Evolutionary conservation across 2,797 vertebrate genomes (phyloP), one percentile per base, ranked within the genome.

Genomic region (Eulemur coronatus): DNA sequence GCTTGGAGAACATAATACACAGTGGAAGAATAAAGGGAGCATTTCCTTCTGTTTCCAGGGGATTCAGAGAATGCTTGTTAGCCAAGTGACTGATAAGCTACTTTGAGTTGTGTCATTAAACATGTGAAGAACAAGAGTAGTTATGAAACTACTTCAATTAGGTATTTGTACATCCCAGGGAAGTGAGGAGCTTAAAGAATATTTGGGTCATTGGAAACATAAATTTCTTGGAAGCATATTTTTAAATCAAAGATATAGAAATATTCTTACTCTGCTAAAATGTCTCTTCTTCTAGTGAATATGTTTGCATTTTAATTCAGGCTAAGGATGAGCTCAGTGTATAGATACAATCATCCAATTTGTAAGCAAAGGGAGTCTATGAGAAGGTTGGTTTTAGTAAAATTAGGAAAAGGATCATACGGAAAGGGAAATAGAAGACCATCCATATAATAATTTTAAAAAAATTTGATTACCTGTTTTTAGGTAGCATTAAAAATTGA

Each of bases 271-370:
- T 80, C 55, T 95, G 38, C 57, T 86, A 28, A 96, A 93, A 38
- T 93, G 38, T 61, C 91, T 96, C 57, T 94, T 96, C 80, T 81
- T 94, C 65, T 93, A 76, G 26, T 94, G 79, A 97, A 98, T 94
- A 72, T 72, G n/a, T 87, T 97, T 97, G 46, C 13, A 69, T 92
- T 93, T 96, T 95, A 94, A 96, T 72, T 92, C 20, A 59, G 10
- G 13, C 1, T 80, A 80, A 91, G 26, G 35, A 89, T 97, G 38
- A 84, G 46, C 33, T 93, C 46, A 79, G 35, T 75, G 10, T 65
- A 28, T 67, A 59, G 41, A 90, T 20, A 55, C 0, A 28, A 14
- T 61, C 35, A 65, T n/a, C 63, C 33, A 65, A 18, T 65, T n/a
- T 35, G n/a, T 61, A 95, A 79, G 24, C 69, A 94, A 55, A 65